Evolutionary conservation across 1,140 invertebrate genomes (phyloP).

Genomic region (Ditylenchus dipsaci): DNA sequence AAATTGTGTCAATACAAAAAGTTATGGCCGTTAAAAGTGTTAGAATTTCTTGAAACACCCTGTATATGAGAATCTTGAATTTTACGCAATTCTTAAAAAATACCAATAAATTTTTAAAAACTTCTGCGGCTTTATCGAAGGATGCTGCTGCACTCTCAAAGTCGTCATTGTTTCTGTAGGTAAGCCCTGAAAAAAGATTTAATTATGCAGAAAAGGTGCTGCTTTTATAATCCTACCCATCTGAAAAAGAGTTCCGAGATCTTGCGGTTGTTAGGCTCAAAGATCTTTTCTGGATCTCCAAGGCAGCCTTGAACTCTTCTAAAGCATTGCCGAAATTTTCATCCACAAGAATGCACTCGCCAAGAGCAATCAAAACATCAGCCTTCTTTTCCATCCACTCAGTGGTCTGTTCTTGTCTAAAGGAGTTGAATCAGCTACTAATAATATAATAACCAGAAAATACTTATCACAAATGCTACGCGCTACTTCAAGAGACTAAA

Average conservation of each 20-base stretch:
- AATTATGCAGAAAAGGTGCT: not conserved
- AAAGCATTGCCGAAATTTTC: conserved; percentile 17
- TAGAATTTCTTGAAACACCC: too few relatives aligned
- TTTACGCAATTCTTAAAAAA: not conserved
- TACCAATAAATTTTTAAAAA: conserved; percentile 17
- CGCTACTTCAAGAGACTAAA: conserved; percentile 17
- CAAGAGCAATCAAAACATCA: conserved; percentile 17
- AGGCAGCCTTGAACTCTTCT: conserved; percentile 16
- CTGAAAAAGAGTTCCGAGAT: conserved; percentile 17
- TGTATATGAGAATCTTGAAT: too few relatives aligned
- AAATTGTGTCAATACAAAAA: too few relatives aligned
- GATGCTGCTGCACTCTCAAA: conserved; percentile 9
- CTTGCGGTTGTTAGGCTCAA: conserved; percentile 5
- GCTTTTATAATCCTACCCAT: conserved; percentile 3
- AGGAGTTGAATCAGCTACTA: not conserved
- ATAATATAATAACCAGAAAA: not conserved
- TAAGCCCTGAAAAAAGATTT: not conserved
- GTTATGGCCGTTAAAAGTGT: too few relatives aligned
- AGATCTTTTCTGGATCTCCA: conserved; percentile 14
- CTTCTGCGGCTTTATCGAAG: conserved; percentile 13
- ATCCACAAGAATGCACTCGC: conserved; percentile 21
- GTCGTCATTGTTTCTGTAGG: conserved; percentile 10
- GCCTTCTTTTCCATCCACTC: conserved; percentile 20
- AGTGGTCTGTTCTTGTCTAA: conserved; percentile 14
- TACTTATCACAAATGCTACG: conserved; percentile 31